A percentile compares a stretch with the other conserved stretches of the same genome.
These are phyloP conservation scores for Rhinogobio ventralis DNA, from an alignment of 2,797 vertebrate species.

Conservation along the genomic window DNA sequence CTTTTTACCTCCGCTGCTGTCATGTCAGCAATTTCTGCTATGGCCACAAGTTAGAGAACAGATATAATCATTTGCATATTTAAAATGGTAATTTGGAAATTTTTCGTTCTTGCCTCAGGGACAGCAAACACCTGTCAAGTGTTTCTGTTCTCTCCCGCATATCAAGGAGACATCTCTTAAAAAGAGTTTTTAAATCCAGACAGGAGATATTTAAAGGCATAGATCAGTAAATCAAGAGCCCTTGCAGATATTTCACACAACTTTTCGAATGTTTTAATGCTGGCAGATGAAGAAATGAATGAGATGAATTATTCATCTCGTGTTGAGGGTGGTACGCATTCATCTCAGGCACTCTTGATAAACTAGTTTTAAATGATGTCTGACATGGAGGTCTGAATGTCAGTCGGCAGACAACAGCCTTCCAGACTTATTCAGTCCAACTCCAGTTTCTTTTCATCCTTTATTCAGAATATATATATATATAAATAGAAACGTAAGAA, in stretches of 20 bases:
- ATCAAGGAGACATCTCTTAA: constrained; percentile 58
- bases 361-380: constrained; percentile 55
- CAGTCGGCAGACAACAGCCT: constrained; percentile 1
- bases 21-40: constrained; percentile 70
- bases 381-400: constrained; percentile 44
- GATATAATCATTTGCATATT: constrained; percentile 65
- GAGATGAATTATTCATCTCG: constrained; percentile 53
- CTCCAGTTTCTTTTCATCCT: constrained; percentile 8
- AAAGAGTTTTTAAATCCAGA: constrained; percentile 43
- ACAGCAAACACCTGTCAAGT: constrained; percentile 61
- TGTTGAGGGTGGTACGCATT: constrained; percentile 44
- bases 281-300: constrained; percentile 28
- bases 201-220: constrained; percentile 44
- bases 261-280: constrained; percentile 36
- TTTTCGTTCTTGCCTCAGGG: constrained; percentile 61
- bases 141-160: constrained; percentile 56
- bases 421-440: constrained; percentile 12
- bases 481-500: not conserved
- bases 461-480: not conserved
- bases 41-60: constrained; percentile 60
- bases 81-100: constrained; percentile 71
- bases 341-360: constrained; percentile 50
- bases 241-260: constrained; percentile 30
- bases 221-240: constrained; percentile 25
- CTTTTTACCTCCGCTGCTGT: constrained; percentile 56